Evolutionary conservation across 92 coral and sea anemone genomes (phyloP).

Genomic region (Phymanthus crucifer): DNA sequence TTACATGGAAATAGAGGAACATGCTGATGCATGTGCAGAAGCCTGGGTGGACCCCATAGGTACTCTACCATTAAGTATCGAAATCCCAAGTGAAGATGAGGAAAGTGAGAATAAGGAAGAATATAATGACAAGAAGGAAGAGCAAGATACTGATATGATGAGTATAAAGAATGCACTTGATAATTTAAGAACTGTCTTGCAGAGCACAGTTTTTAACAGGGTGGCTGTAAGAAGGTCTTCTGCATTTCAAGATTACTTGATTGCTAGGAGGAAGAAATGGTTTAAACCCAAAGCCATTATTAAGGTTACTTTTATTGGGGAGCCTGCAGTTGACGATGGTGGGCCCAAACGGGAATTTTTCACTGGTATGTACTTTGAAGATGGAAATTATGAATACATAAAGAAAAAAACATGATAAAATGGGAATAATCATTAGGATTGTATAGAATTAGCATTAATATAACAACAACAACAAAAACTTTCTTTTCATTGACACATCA

Average conservation of each 20-base stretch:
- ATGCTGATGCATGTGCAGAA: constrained; percentile 52
- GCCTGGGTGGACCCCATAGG: constrained; percentile 43
- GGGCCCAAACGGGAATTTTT: constrained; percentile 74
- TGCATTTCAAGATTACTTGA: constrained; percentile 58
- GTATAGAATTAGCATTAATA: no score
- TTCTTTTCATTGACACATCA: no score
- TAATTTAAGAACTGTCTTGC: background rate
- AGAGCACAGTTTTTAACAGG: background rate
- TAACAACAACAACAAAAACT: no score
- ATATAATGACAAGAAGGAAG: background rate
- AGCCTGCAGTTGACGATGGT: constrained; percentile 76
- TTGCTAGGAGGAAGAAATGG: constrained; percentile 63
- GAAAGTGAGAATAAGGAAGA: background rate
- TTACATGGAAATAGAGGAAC: constrained; percentile 31
- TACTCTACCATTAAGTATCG: background rate
- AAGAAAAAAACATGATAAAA: no score
- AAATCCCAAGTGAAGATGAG: constrained; percentile 1
- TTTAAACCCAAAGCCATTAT: constrained; percentile 47
- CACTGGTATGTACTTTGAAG: constrained; percentile 48
- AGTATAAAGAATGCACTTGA: constrained; percentile 20
- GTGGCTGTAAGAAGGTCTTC: constrained; percentile 33
- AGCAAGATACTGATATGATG: background rate
- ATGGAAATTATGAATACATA: background rate
- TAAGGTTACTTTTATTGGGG: constrained; percentile 65
- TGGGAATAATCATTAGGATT: no score